Conservation (phyloP, 2,888 invertebrate species). For the Pyralis farinalis region DNA sequence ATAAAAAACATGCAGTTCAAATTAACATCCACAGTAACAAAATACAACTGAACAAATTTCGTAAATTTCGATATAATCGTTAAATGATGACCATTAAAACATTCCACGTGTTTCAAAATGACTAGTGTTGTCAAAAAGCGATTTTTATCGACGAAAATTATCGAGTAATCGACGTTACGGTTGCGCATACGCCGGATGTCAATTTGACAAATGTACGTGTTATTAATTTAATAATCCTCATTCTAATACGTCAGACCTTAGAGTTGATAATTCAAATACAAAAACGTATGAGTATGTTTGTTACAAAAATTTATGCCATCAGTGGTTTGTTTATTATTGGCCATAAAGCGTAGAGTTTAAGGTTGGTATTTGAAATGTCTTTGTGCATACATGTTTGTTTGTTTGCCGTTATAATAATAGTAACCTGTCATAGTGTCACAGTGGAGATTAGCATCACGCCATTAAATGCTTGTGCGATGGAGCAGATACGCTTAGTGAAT, state of each 20-base stretch:
- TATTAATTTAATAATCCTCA: conserved; percentile 7
- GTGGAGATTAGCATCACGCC: conserved; percentile 62
- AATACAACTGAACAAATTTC: conserved; percentile 1
- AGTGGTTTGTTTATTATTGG: no score
- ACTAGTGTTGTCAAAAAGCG: conserved; percentile 68
- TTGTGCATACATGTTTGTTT: conserved; percentile 32
- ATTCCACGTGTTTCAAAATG: conserved; percentile 42
- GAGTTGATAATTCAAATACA: no score
- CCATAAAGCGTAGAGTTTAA: conserved; percentile 20
- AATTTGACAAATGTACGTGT: conserved; percentile 30
- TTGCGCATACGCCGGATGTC: conserved; percentile 74
- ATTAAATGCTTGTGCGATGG: conserved; percentile 64
- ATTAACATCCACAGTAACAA: no score
- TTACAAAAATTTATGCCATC: no score
- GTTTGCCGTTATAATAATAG: conserved; percentile 58
- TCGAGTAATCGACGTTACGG: conserved; percentile 74
- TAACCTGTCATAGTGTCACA: conserved; percentile 74
- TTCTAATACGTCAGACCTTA: conserved; percentile 16
- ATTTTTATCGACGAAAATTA: conserved; percentile 72
- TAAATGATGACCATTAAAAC: conserved; percentile 12
- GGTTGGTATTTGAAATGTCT: conserved; percentile 7
- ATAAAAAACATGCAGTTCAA: no score
- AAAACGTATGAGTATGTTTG: no score
- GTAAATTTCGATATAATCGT: conserved; percentile 2
- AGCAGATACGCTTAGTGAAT: conserved; percentile 36